Evolutionary conservation across 2,797 vertebrate species (phyloP), one percentile per base, ranked within the genome.

Genomic region (Leptoclinus maculatus): DNA sequence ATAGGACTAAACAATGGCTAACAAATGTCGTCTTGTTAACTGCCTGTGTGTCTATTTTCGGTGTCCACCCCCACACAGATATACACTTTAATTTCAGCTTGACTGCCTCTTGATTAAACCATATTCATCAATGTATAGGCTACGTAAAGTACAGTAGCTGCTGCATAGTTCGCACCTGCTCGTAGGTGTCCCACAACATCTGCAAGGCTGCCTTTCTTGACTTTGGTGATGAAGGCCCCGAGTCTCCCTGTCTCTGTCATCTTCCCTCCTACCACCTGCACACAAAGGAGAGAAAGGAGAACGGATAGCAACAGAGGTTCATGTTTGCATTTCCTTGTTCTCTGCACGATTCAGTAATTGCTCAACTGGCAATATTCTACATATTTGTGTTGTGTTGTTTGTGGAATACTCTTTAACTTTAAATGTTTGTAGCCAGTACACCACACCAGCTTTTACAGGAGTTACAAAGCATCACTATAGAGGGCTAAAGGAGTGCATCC

Each of bases 221-320:
- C 98, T 97, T 99, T 99, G 94, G 98, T 99, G 96, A 99, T 99
- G 90, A 99, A 99, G 94, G 98, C 98, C 92, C 98, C 98, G 4
- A 99, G 97, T 90, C 97, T 95, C 86, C 98, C 98, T 16, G 96
- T 94, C 89, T 97, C 96, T n/a, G 97, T 99, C 95, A 99, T 98
- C 95, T 99, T 99, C 71, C 98, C 98, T 79, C 98, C 98, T 67
- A 99, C 98, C 86, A 99, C 97, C 98, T 99, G 79, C 62, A 88
- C 49, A 78, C 32, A 68, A n/a, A 58, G 57, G 25, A 1, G 10
- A 65, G 21, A 68, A 23, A 66, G 59, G 43, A 47, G 9, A 67
- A 38, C 7, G 66, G 32, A 49, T 16, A 32, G 19, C 2, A 47
- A 57, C 21, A 51, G 7, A 70, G 16, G 25, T 23, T 36, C 34